A percentile compares a stretch with the other conserved stretches of the same genome.
Conservation (phyloP, 2,797 vertebrate genomes). For the Prunella strophiata region DNA sequence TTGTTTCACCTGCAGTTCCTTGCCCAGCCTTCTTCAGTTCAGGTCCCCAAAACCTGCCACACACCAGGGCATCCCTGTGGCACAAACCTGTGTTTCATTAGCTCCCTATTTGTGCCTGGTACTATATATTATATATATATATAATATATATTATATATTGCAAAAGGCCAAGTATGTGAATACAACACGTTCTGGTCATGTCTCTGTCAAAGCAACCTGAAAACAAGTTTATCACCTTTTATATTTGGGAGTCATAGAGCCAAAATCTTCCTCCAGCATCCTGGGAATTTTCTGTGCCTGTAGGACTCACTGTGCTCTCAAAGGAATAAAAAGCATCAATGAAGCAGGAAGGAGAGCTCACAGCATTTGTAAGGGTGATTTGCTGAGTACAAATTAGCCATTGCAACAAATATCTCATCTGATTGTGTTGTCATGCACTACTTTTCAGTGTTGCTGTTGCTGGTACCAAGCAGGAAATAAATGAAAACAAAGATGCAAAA, state of each 20-base stretch:
- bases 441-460: not conserved
- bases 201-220: not conserved
- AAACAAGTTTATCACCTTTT: not conserved
- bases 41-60: not conserved
- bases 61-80: not conserved
- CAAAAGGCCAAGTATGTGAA: not conserved
- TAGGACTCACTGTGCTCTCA: not conserved
- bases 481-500: conserved; percentile 16
- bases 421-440: conserved; percentile 7
- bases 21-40: not conserved
- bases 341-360: not conserved
- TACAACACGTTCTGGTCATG: not conserved
- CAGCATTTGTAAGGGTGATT: not conserved
- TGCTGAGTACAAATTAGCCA: not conserved
- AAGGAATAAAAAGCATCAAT: not conserved
- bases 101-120: not conserved
- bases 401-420: conserved; percentile 13
- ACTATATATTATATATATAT: no score
- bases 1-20: not conserved
- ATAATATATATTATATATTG: no score
- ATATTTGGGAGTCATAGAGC: not conserved
- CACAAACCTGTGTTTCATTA: not conserved
- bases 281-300: not conserved
- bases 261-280: not conserved
- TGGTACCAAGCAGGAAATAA: not conserved